Percentiles rank a stretch among this genome's conserved stretches.
Conservation (phyloP, 2,797 vertebrate genomes). For the Melanotaenia maccullochi region DNA sequence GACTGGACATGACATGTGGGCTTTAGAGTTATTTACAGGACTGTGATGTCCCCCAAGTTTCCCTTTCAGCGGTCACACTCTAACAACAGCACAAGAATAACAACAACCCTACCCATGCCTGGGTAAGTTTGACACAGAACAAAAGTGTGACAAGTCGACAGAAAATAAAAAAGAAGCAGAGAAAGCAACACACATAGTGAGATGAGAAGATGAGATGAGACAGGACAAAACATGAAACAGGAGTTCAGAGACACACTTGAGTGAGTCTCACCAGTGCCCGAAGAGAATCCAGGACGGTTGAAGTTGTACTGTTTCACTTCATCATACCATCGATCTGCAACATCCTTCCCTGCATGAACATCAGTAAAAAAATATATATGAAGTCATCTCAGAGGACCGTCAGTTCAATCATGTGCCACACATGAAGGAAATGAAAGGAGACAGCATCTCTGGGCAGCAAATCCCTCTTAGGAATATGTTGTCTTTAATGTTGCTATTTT, state of each 20-base stretch:
- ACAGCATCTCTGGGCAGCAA: slow-evolving; percentile 17
- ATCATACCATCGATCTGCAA: slow-evolving; percentile 95
- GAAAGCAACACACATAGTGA: slow-evolving; percentile 8
- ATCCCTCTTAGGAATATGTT: slow-evolving; percentile 20
- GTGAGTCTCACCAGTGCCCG: slow-evolving; percentile 89
- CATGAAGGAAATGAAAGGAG: slow-evolving; percentile 11
- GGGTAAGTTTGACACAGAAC: slow-evolving; percentile 30
- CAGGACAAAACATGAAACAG: not conserved
- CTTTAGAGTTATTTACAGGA: slow-evolving; percentile 28
- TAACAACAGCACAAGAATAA: slow-evolving; percentile 37
- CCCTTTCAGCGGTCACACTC: slow-evolving; percentile 28
- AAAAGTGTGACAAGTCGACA: slow-evolving; percentile 20
- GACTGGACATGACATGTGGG: slow-evolving; percentile 24
- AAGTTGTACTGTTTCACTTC: slow-evolving; percentile 98
- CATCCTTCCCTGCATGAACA: slow-evolving; percentile 89
- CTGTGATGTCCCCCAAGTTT: slow-evolving; percentile 31
- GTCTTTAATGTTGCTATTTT: slow-evolving; percentile 37
- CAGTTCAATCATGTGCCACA: not conserved
- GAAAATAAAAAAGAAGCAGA: slow-evolving; percentile 25
- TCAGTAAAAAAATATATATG: not conserved
- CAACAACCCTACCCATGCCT: slow-evolving; percentile 22
- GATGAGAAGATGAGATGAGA: slow-evolving; percentile 21
- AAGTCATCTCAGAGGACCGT: slow-evolving; percentile 18
- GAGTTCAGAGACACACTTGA: not conserved
- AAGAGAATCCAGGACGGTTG: slow-evolving; percentile 93